phyloP scores from a whole-genome alignment of 1,140 invertebrate species.

The Calosoma granatense region DNA sequence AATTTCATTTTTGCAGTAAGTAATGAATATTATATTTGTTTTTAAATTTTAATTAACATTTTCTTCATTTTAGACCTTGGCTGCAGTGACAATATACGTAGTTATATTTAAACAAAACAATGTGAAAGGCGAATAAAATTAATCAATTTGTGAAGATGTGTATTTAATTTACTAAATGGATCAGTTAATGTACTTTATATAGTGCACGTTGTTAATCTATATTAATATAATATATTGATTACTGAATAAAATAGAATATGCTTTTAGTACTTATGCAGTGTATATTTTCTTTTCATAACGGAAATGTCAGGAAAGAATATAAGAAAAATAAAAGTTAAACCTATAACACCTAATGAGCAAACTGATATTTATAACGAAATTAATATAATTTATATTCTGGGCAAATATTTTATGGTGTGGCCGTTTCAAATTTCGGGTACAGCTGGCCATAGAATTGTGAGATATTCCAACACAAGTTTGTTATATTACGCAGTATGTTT shows the following conservation, averaged over 20 bases:
- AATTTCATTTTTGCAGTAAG: neutral
- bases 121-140: neutral
- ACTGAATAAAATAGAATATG: too few species aligned
- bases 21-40: too few species aligned
- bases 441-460: neutral
- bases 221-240: neutral
- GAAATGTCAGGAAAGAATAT: neutral
- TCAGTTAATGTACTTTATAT: too few species aligned
- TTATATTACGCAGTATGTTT: too few species aligned
- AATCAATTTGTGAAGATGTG: too few species aligned
- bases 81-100: neutral
- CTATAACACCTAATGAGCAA: neutral
- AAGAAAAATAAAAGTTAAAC: neutral
- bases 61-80: neutral
- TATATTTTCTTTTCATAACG: neutral
- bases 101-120: constrained; percentile 5
- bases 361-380: neutral
- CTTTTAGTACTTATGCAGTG: too few species aligned
- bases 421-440: neutral
- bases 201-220: too few species aligned
- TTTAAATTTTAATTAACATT: neutral
- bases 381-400: neutral
- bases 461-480: too few species aligned
- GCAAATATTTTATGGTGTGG: neutral
- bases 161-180: neutral